Conservation (phyloP, 1,140 invertebrate genomes). For the Apocrypta bakeri region DNA sequence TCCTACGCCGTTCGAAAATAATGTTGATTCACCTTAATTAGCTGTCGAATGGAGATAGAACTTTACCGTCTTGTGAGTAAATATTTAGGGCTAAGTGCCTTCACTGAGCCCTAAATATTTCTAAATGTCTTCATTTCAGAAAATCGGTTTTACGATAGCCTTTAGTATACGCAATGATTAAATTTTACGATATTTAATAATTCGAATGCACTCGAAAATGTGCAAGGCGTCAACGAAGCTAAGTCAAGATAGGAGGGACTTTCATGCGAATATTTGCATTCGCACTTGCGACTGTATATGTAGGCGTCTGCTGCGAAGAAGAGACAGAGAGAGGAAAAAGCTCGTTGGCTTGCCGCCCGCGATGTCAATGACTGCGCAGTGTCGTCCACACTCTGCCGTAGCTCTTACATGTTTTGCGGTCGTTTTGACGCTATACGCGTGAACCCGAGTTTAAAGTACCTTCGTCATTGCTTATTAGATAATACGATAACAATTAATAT, state of each 20-base stretch:
- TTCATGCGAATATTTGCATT: constrained; percentile 41
- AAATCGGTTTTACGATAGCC: too few relatives aligned
- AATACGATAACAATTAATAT: too few relatives aligned
- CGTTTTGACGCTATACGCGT: background rate
- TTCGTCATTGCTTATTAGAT: too few relatives aligned
- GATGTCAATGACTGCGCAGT: constrained; percentile 53
- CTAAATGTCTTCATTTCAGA: too few relatives aligned
- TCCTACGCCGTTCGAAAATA: background rate
- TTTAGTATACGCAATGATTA: too few relatives aligned
- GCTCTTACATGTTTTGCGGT: background rate
- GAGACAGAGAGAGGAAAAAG: background rate
- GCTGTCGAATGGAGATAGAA: background rate
- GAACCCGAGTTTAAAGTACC: too few relatives aligned
- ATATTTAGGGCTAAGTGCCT: too few relatives aligned
- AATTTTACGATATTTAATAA: too few relatives aligned
- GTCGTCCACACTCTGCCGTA: background rate
- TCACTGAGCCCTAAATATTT: too few relatives aligned
- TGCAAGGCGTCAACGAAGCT: background rate
- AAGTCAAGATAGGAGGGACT: background rate
- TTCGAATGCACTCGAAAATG: too few relatives aligned
- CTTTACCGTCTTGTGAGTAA: too few relatives aligned
- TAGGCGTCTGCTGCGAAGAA: background rate
- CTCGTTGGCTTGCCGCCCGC: constrained; percentile 24
- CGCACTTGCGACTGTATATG: background rate
- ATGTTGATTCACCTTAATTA: background rate